phyloP scores from a whole-genome alignment of 2,888 invertebrate species.

The Tetragonula carbonaria region DNA sequence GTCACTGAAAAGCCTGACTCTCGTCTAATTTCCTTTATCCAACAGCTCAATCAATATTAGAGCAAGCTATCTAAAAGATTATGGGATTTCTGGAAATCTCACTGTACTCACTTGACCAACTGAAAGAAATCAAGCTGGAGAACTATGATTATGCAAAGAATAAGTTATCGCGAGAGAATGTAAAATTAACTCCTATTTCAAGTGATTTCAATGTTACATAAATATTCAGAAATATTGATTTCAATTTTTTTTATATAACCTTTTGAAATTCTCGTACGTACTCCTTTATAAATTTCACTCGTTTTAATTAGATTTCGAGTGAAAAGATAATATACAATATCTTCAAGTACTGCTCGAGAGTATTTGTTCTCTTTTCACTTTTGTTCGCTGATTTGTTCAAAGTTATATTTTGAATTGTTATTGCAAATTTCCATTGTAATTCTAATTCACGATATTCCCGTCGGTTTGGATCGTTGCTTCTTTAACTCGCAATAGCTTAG shows the following conservation, averaged over 20 bases:
- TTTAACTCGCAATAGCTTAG: background rate
- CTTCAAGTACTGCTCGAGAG: too few relatives aligned
- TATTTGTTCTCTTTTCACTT: background rate
- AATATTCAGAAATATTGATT: background rate
- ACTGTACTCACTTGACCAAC: background rate
- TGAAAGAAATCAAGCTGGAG: background rate
- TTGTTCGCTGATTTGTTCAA: background rate
- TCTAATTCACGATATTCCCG: background rate
- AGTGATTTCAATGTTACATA: background rate
- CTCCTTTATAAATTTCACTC: background rate
- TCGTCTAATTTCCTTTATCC: background rate
- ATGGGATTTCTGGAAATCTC: background rate
- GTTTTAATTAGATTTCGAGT: background rate
- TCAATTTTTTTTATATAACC: background rate
- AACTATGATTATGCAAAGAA: background rate
- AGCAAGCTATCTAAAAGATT: background rate
- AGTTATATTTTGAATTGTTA: background rate
- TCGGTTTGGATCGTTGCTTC: background rate
- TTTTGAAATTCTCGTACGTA: background rate
- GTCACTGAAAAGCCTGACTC: background rate
- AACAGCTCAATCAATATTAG: conserved; percentile 1
- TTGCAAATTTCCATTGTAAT: background rate
- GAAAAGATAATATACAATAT: background rate
- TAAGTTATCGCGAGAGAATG: background rate
- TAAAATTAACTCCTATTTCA: too few relatives aligned